Percentiles rank a stretch among this genome's conserved stretches.
phyloP scores from a whole-genome alignment of 1,140 invertebrate genomes.

The Gerris buenoi region DNA sequence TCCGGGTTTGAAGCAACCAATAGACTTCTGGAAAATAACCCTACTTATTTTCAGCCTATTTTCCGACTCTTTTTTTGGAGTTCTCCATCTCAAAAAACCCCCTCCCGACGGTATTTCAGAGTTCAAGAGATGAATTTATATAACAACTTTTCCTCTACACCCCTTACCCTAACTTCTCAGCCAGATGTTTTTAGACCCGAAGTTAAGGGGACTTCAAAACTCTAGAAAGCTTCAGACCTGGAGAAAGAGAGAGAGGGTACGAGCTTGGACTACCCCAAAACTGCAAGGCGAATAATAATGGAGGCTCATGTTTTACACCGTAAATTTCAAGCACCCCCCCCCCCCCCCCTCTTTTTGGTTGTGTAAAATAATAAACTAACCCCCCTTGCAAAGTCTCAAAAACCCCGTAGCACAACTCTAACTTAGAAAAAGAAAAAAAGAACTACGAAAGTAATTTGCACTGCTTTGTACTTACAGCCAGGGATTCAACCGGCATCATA shows the following conservation, averaged over 20 bases:
- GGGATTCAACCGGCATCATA: neutral
- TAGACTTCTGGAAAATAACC: too few relatives aligned
- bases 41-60: too few relatives aligned
- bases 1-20: too few relatives aligned
- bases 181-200: too few relatives aligned
- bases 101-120: too few relatives aligned
- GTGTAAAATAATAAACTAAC: slow-evolving; percentile 5
- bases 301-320: neutral
- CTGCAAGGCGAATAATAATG: neutral
- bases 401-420: neutral
- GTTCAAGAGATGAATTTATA: neutral
- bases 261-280: neutral
- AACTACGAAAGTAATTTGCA: neutral
- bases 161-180: neutral
- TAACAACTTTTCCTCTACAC: neutral
- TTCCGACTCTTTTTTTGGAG: too few relatives aligned
- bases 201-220: too few relatives aligned
- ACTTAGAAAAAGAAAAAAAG: neutral
- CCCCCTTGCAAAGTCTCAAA: neutral
- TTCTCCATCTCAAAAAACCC: too few relatives aligned
- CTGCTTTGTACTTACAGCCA: neutral
- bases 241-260: too few relatives aligned
- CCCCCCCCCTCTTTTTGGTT: neutral
- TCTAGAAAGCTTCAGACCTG: too few relatives aligned
- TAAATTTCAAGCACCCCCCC: neutral